Conservation (phyloP, 2,113 vertebrate genomes). For the Nothocercus nigrocapillus region DNA sequence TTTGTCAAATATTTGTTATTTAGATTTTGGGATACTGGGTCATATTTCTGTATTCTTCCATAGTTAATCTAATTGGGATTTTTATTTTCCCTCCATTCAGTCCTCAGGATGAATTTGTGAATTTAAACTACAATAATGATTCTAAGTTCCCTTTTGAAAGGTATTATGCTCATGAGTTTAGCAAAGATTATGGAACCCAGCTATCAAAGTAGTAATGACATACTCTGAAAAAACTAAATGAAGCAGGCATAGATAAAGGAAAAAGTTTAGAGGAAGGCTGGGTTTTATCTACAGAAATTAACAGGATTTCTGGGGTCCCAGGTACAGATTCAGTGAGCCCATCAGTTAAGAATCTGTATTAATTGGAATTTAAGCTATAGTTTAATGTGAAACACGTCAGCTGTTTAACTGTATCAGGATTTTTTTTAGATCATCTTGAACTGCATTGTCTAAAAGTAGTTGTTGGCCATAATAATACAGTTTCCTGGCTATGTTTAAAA, state of each 20-base stretch:
- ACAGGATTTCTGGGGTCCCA: accelerated
- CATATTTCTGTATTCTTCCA: neutral
- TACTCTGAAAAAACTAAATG: neutral
- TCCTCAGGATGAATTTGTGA: neutral
- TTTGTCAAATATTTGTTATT: neutral
- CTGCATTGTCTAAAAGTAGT: neutral
- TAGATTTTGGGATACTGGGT: neutral
- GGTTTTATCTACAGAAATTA: neutral
- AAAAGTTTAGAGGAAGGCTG: neutral
- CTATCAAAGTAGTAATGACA: neutral
- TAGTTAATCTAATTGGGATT: neutral
- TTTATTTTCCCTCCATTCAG: neutral
- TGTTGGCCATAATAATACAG: neutral
- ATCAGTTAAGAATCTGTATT: neutral
- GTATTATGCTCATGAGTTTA: neutral
- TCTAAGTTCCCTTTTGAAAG: neutral
- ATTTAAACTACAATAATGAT: neutral
- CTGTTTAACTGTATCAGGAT: neutral
- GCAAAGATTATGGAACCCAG: neutral
- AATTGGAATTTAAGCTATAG: neutral
- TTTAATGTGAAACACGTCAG: neutral
- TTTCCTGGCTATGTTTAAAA: neutral
- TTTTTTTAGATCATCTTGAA: neutral
- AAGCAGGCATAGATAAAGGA: neutral
- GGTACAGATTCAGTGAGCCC: neutral